Base-by-base conservation (phyloP, 2,888 invertebrate species). In the Sinelater perroti region DNA sequence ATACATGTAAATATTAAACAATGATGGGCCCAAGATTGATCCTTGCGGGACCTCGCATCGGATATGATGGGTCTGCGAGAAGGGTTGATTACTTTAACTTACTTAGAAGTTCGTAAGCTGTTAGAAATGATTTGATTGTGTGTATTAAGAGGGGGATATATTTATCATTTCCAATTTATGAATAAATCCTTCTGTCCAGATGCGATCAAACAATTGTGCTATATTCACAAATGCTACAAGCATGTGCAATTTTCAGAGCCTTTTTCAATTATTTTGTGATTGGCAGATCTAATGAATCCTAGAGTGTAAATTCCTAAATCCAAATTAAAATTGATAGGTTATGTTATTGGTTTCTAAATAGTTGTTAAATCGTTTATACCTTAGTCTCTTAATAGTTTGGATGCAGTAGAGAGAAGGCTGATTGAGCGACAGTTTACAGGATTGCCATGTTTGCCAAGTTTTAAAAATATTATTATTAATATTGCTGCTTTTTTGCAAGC, bases 381-480 rank as follows among this genome's bases (percentile, higher is more conserved):
- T 30, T 5, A 11, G 3, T 30, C 30, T 5, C 11, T 33, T n/a
- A 33, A 13, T 2, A 33, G 11, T 33, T 33, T 33, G 13, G 14
- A 33, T 13, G 16, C 3, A 5, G 33, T 13, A 16, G 33, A 33
- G 14, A 33, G 33, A 3, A 10, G 33, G 14, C 33, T 33, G 2
- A 33, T 33, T 13, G 14, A 16, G 3, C 33, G 11, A 13, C 8
- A 33, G 14, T 33, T 33, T 33, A 3, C 14, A 2, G 33, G 33
- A 33, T 10, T 33, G 10, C 16, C 14, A 33, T 33, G 33, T 33
- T 33, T 33, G 11, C 33, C 33, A 13, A 16, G 33, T 13, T 33
- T 33, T 13, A 16, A n/a, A 8, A 33, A 13, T 4, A 33, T 33
- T 13, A 33, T 4, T 13, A 33, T 33, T 13, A 33, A 10, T 13